Evolutionary conservation across 2,797 vertebrate species (phyloP).

Genomic region (Limnodromus scolopaceus): DNA sequence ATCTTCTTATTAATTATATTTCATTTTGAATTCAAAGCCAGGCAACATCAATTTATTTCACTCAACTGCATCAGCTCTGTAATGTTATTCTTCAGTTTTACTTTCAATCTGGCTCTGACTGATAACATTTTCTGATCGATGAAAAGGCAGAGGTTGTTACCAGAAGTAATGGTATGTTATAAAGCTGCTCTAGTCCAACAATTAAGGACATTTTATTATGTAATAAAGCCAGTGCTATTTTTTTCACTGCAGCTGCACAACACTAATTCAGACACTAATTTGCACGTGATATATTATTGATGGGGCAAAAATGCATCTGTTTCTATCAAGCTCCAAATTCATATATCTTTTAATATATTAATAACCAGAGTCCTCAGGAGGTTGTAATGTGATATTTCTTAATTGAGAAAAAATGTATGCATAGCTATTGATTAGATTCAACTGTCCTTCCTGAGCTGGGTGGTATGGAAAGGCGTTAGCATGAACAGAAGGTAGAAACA

Average conservation of each 20-base stretch:
- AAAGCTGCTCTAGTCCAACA: conserved; percentile 73
- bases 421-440: background rate
- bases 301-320: conserved; percentile 44
- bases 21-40: conserved; percentile 41
- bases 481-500: background rate
- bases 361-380: conserved; percentile 11
- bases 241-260: conserved; percentile 44
- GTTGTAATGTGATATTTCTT: background rate
- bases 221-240: conserved; percentile 66
- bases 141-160: conserved; percentile 67
- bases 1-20: conserved; percentile 51
- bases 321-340: conserved; percentile 19
- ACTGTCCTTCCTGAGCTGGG: background rate
- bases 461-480: background rate
- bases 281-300: conserved; percentile 61
- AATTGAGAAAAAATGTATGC: conserved; percentile 19
- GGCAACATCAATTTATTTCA: conserved; percentile 38
- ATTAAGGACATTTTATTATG: conserved; percentile 78
- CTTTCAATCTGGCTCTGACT: conserved; percentile 62
- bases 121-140: conserved; percentile 70
- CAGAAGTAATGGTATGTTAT: conserved; percentile 73
- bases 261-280: conserved; percentile 76
- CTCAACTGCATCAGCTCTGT: background rate
- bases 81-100: conserved; percentile 67
- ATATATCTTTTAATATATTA: conserved; percentile 20